A percentile compares a stretch with the other conserved stretches of the same genome.
These are phyloP conservation scores for Poicephalus gulielmi DNA, from an alignment of 2,113 vertebrate species.

Conservation along the genomic window DNA sequence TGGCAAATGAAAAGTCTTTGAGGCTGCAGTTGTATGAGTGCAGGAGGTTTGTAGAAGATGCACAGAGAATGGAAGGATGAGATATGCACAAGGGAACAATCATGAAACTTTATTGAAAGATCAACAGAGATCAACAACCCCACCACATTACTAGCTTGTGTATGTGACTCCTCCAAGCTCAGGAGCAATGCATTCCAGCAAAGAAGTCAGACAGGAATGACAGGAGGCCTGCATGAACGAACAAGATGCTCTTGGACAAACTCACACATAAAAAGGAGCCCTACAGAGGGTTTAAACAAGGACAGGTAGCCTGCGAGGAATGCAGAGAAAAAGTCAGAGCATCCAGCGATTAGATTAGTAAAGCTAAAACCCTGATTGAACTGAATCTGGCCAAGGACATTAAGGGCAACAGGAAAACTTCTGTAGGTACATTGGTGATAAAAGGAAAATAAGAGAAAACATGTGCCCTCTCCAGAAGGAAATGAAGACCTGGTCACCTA, in stretches of 20 bases:
- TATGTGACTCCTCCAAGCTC: background rate
- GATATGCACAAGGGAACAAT: background rate
- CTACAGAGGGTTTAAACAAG: background rate
- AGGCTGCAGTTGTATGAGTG: fast-evolving
- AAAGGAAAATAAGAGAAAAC: background rate
- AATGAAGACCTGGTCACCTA: background rate
- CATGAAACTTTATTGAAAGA: background rate
- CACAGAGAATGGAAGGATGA: background rate
- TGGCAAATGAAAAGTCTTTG: background rate
- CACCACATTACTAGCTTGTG: background rate
- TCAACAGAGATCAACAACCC: background rate
- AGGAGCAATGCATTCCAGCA: background rate
- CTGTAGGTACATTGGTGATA: background rate
- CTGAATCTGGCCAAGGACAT: background rate
- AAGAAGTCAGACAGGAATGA: background rate
- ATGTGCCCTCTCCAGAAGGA: background rate
- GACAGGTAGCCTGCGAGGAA: background rate
- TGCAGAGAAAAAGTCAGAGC: background rate
- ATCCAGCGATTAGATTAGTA: background rate
- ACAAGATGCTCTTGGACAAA: background rate
- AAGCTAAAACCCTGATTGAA: background rate
- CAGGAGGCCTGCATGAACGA: background rate
- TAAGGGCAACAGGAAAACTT: background rate
- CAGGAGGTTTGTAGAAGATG: background rate
- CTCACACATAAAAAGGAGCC: background rate